Evolutionary conservation across 1,140 invertebrate genomes (phyloP).

Genomic region (Bombyx mori): DNA sequence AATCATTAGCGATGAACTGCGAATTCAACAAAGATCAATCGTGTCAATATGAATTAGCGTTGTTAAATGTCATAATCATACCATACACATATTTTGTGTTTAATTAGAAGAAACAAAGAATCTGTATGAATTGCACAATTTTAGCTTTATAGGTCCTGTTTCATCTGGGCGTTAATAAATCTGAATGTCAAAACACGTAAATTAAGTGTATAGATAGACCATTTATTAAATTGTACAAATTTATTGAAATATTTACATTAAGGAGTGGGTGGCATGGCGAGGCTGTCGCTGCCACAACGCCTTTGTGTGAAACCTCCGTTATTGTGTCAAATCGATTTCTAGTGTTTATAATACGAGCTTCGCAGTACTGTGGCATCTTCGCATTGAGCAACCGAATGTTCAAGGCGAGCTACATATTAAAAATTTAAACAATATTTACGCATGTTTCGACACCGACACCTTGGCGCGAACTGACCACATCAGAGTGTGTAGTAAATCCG

Average conservation of each 20-base stretch:
- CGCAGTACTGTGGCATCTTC: slow-evolving; percentile 41
- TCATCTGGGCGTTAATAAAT: slow-evolving; percentile 1
- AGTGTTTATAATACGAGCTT: slow-evolving; percentile 25
- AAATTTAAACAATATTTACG: slow-evolving; percentile 49
- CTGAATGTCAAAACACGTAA: neutral
- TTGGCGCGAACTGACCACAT: slow-evolving; percentile 37
- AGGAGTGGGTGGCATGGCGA: slow-evolving; percentile 24
- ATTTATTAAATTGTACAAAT: neutral
- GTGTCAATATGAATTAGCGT: no score
- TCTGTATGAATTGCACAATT: no score
- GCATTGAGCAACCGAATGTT: slow-evolving; percentile 40
- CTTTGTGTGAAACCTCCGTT: slow-evolving; percentile 22
- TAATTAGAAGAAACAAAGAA: no score
- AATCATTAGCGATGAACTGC: slow-evolving; percentile 51
- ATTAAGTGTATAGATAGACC: neutral
- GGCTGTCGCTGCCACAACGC: slow-evolving; percentile 27
- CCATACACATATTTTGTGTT: no score
- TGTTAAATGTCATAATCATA: no score
- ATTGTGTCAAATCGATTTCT: slow-evolving; percentile 36
- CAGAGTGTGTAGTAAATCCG: slow-evolving; percentile 3
- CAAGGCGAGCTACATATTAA: slow-evolving; percentile 59
- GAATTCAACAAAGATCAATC: slow-evolving; percentile 11
- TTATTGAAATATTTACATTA: neutral
- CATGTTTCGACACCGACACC: slow-evolving; percentile 45
- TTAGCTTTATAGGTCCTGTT: neutral